Evolutionary conservation across 2,888 invertebrate species (phyloP), one percentile per base, ranked within the genome.

Genomic region (Melanchra persicariae): DNA sequence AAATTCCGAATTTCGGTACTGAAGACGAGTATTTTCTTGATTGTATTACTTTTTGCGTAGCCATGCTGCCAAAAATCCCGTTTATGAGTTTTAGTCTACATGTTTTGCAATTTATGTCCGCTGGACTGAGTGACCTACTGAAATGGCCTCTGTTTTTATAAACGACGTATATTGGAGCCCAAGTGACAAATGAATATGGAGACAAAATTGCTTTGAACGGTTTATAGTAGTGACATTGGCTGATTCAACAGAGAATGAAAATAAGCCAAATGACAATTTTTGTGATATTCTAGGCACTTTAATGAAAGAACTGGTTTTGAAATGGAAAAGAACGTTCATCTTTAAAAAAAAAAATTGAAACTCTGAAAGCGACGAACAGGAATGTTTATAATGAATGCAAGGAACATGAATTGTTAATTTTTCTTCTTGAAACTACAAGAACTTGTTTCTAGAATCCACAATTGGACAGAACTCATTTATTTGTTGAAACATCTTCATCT

Each of bases 71-170:
- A 74, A 76, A 79, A 76, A 24, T 30, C 19, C 47, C 59, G 9
- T 60, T 74, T 77, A 81, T 74, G 67, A 74, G 65, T 55, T 61
- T 64, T 54, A 55, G 52, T 34, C 24, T 40, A 9, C 54, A 65
- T 49, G 43, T 59, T 63, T 55, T 22, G 51, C 19, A 19, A 78
- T 63, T 66, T 63, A 60, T 54, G 54, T 55, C 30, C 5, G 8
- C 65, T 74, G 51, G 60, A 49, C 49, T 19, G 10, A 54, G 15
- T 69, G 57, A 59, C 52, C 58, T 62, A 47, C 47, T 65, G 34
- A 54, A 9, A 52, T 49, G 24, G n/a, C 17, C 49, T 55, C 30
- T 4, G 10, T 9, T 45, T 2, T 59, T 57, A 60, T 66, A 34
- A 59, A 37, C 22, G 68, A 49, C 55, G 54, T 62, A 24, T 65